A percentile compares a stretch with the other conserved stretches of the same genome.
These are phyloP conservation scores for Cantharis rufa DNA, from an alignment of 2,888 invertebrate species.

Conservation along the genomic window DNA sequence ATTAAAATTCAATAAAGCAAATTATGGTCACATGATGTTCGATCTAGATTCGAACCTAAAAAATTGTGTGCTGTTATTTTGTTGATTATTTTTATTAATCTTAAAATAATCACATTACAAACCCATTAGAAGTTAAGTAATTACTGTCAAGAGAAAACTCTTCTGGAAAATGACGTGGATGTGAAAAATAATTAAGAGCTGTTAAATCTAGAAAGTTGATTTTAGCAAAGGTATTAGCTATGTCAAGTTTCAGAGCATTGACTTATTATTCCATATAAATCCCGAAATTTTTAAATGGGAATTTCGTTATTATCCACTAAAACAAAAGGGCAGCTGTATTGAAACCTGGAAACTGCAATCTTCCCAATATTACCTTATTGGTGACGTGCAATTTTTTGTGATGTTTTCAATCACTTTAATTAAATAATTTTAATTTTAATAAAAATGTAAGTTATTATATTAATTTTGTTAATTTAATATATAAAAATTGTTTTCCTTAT, in stretches of 20 bases:
- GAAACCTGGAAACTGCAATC: too few relatives aligned
- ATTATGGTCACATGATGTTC: background rate
- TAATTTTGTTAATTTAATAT: too few relatives aligned
- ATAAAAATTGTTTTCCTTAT: too few relatives aligned
- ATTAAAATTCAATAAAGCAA: background rate
- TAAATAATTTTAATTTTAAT: too few relatives aligned
- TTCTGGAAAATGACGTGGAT: background rate
- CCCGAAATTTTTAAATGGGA: too few relatives aligned
- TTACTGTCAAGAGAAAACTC: background rate
- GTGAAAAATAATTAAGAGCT: background rate
- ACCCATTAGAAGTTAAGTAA: background rate
- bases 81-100: background rate
- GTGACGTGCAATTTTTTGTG: too few relatives aligned
- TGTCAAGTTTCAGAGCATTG: background rate
- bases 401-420: too few relatives aligned
- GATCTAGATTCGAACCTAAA: background rate
- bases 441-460: too few relatives aligned
- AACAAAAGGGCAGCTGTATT: too few relatives aligned
- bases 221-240: background rate
- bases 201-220: background rate
- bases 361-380: too few relatives aligned
- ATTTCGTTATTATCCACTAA: too few relatives aligned
- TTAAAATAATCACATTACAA: background rate
- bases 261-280: background rate
- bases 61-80: too few relatives aligned